Base-by-base conservation (phyloP, 1,140 invertebrate species). In the Lysiphlebus fabarum region DNA sequence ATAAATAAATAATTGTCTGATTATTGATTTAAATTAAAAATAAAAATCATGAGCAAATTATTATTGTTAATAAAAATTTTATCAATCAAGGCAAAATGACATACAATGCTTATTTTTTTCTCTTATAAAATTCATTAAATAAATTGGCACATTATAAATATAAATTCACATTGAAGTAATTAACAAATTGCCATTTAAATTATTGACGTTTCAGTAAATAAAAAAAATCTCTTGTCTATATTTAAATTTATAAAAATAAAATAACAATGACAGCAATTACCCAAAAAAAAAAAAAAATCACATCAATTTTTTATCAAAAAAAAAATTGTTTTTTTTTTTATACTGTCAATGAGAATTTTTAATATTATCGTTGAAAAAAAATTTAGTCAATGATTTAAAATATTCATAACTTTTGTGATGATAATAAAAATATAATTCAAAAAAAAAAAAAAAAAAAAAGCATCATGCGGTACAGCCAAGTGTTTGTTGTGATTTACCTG, bases 401-500 rank as follows among this genome's bases (percentile, higher is more conserved):
- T 11, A 33, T 26, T 11, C 14, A 51, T 12, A 14, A 9, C 9
- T 51, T 40, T 5, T 38, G 70, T 59, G 62, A 67, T 68, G 67
- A 72, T 64, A 70, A 65, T 61, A 67, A 70, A 70, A 65, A 14
- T 33, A 33, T 41, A 12, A 42, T 38, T 36, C 73, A 74, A 68
- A 75, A 67, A 74, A 72, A 78, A 67, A 72, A 63, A 73, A 76
- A 62, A 77, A 69, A 76, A 77, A 72, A 73, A 80, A 80, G 78
- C 77, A 74, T 80, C 78, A 80, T 80, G 78, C 77, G 77, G 78
- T 80, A 76, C 78, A 80, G 77, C 76, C 77, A 78, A 80, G 77
- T 74, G 77, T 77, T 70, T 74, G 75, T 75, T 79, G 76, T 69
- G 74, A 76, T 84, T 87, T 81, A 92, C 90, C 91, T 77, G 91